Evolutionary conservation across 2,113 vertebrate species (phyloP), one percentile per base, ranked within the genome.

Genomic region (Hippocampus barbouri): DNA sequence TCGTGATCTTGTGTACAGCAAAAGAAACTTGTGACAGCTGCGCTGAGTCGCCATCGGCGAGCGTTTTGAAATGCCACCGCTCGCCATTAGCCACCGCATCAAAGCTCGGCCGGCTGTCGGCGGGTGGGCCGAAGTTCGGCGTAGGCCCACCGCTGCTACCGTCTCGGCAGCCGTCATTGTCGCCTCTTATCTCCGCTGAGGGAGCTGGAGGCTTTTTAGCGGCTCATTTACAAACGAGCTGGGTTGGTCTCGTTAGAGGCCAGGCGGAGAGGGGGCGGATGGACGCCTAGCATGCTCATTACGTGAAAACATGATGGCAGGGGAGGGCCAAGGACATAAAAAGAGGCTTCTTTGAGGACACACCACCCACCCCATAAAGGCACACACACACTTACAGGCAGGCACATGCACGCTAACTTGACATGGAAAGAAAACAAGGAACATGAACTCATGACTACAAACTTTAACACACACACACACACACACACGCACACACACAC

Each of bases 241-340:
- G 61, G 61, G 61, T 63, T 21, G 61, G 61, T 63, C 61, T 63
- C 61, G 20, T 63, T 63, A 41, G 34, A 21, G 38, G 38, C 30
- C 34, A 63, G 34, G 34, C 16, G 60, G 60, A 62, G 34, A 62
- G 34, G 34, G 60, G 34, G 59, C 59, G 59, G 27, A 56, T 23
- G 53, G 53, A 23, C 21, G 4, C n/a, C 59, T 34, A 27, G 59
- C 15, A 40, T 4, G 30, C 61, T 63, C 61, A 63, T 61, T 61
- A 61, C 16, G 16, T 25, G 27, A 11, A 34, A 40, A 20, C 59
- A 34, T 5, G 27, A 40, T 20, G 3, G 18, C 34, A n/a, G 18
- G 34, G 61, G 3, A 40, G 59, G 34, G 61, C 34, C 34, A 11
- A 40, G 9, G 18, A 38, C 18, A 63, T 9, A 63, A 63, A 38